Percentiles rank a stretch among this genome's conserved stretches.
phyloP scores from a whole-genome alignment of 2,113 vertebrate genomes.

The Ranitomeya variabilis region DNA sequence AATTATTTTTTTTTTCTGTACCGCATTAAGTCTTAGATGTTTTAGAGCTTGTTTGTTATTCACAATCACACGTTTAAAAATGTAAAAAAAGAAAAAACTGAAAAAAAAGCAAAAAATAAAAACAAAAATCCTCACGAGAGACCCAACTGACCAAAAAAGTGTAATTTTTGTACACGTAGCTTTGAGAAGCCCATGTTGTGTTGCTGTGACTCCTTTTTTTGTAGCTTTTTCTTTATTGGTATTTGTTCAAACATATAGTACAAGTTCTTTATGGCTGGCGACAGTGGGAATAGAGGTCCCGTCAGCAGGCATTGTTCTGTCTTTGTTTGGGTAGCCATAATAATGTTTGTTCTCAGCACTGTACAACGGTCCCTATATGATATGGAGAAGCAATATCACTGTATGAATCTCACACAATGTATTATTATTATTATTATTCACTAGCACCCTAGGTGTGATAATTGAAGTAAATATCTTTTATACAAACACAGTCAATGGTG shows the following conservation, averaged over 20 bases:
- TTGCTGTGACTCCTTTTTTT: constrained; percentile 79
- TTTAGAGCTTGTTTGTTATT: constrained; percentile 78
- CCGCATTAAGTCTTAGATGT: constrained; percentile 81
- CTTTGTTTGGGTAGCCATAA: constrained; percentile 79
- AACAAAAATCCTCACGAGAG: constrained; percentile 70
- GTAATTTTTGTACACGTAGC: constrained; percentile 77
- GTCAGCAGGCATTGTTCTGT: constrained; percentile 74
- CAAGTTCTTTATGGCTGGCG: constrained; percentile 77
- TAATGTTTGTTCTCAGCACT: constrained; percentile 95
- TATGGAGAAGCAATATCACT: constrained; percentile 99
- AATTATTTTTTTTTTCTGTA: constrained; percentile 74
- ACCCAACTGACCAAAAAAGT: constrained; percentile 77
- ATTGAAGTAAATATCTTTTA: constrained; percentile 99
- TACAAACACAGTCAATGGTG: constrained; percentile 91
- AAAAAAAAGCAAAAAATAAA: constrained; percentile 65
- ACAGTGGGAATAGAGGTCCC: constrained; percentile 70
- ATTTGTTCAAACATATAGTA: constrained; percentile 75
- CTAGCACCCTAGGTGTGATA: constrained; percentile 99
- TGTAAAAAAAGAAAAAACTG: constrained; percentile 47
- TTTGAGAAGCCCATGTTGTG: constrained; percentile 78
- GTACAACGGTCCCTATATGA: constrained; percentile 98
- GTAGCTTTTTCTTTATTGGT: constrained; percentile 79
- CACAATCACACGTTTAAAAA: constrained; percentile 72
- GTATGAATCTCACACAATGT: constrained; percentile 98
- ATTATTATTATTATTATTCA: constrained; percentile 94